Conservation (phyloP, 2,888 invertebrate genomes). For the Synergus japonicus region DNA sequence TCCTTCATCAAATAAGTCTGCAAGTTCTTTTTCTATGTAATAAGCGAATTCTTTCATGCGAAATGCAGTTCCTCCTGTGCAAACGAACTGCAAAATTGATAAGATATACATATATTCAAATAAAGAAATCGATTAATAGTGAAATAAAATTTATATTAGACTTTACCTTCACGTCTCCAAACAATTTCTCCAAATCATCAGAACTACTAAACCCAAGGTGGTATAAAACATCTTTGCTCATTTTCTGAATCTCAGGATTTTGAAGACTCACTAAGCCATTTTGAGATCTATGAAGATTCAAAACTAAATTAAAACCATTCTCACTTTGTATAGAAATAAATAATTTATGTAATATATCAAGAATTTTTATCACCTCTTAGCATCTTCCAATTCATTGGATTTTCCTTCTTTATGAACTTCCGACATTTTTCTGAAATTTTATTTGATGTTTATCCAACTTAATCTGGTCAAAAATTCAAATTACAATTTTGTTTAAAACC, state of each 20-base stretch:
- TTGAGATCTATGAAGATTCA: slow-evolving; percentile 36
- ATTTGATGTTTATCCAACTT: neutral
- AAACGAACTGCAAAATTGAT: slow-evolving; percentile 14
- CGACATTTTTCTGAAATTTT: neutral
- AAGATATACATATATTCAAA: neutral
- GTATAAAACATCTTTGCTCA: slow-evolving; percentile 50
- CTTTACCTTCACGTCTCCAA: slow-evolving; percentile 53
- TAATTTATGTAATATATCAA: neutral
- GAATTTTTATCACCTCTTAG: slow-evolving; percentile 2
- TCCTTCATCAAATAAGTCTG: neutral
- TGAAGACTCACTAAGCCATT: slow-evolving; percentile 37
- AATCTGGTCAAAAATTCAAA: too few species aligned
- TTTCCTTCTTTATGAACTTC: neutral
- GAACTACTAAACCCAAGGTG: slow-evolving; percentile 47
- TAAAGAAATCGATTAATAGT: too few species aligned
- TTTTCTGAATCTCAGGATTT: slow-evolving; percentile 46
- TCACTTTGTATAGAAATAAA: neutral
- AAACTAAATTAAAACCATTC: neutral
- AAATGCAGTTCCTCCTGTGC: slow-evolving; percentile 11
- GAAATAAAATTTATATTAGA: neutral
- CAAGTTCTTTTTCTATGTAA: slow-evolving; percentile 30
- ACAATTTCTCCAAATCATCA: slow-evolving; percentile 53
- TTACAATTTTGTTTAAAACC: too few species aligned
- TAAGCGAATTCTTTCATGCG: slow-evolving; percentile 29
- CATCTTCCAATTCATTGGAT: neutral